A percentile compares a stretch with the other conserved stretches of the same genome.
Conservation (phyloP, 2,888 invertebrate genomes). For the Ceriagrion tenellum region DNA sequence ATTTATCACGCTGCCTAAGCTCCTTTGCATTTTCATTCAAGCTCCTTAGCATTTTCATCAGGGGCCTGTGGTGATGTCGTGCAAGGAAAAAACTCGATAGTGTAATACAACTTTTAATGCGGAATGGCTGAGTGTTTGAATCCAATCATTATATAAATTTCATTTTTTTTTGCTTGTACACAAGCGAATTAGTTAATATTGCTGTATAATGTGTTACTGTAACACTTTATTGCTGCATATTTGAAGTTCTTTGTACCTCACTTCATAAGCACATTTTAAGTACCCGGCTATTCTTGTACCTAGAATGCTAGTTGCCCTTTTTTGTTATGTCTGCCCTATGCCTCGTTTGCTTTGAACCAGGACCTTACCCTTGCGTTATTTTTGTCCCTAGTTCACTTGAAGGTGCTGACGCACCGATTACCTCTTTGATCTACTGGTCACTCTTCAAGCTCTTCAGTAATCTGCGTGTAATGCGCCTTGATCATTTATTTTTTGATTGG, state of each 20-base stretch:
- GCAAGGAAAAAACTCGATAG: too few species aligned
- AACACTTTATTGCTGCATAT: not conserved
- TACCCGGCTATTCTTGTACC: constrained; percentile 32
- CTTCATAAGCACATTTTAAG: not conserved
- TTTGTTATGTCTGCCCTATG: constrained; percentile 5
- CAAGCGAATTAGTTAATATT: not conserved
- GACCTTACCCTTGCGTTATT: constrained; percentile 67
- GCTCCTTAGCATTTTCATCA: too few species aligned
- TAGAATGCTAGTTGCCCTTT: constrained; percentile 20
- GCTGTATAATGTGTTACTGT: not conserved
- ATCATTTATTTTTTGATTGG: not conserved
- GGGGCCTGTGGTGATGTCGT: too few species aligned
- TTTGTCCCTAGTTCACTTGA: constrained; percentile 50
- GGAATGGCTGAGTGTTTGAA: too few species aligned
- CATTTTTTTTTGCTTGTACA: too few species aligned
- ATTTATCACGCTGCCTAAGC: too few species aligned
- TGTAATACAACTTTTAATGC: too few species aligned
- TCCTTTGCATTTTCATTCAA: too few species aligned
- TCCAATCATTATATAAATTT: too few species aligned
- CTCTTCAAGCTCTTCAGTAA: not conserved
- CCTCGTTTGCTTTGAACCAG: constrained; percentile 48
- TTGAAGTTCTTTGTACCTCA: not conserved
- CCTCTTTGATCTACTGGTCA: constrained; percentile 28
- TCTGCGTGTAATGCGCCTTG: not conserved
- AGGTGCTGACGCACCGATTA: constrained; percentile 28